A percentile compares a stretch with the other conserved stretches of the same genome.
Evolutionary conservation across 2,113 vertebrate genomes (phyloP).

Genomic region (Sorex fumeus): DNA sequence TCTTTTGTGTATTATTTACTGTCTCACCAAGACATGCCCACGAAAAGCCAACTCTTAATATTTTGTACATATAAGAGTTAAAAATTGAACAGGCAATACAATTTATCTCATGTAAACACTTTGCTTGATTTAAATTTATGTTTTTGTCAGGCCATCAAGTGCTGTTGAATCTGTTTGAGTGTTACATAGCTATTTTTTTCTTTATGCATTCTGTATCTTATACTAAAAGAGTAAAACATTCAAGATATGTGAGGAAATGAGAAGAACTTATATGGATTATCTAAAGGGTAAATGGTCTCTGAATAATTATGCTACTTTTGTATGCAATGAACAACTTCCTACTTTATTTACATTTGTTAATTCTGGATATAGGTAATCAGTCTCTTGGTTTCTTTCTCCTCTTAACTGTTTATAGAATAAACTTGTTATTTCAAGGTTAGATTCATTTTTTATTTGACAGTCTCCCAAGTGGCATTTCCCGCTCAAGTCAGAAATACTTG

Average conservation of each 20-base stretch:
- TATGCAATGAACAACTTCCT: slow-evolving; percentile 54
- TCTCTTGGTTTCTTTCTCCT: slow-evolving; percentile 49
- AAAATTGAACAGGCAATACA: slow-evolving; percentile 7
- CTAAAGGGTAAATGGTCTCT: slow-evolving; percentile 26
- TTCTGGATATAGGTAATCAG: background rate
- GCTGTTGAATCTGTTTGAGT: slow-evolving; percentile 40
- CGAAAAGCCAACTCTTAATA: background rate
- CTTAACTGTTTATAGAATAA: slow-evolving; percentile 40
- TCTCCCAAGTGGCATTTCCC: slow-evolving; percentile 51
- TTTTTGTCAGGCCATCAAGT: slow-evolving; percentile 44
- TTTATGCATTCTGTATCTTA: background rate
- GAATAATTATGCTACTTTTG: slow-evolving; percentile 70
- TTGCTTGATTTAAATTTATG: slow-evolving; percentile 28
- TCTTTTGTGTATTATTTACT: background rate
- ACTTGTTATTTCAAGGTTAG: slow-evolving; percentile 66
- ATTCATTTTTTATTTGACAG: slow-evolving; percentile 50
- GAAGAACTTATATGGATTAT: background rate
- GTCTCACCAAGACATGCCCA: background rate
- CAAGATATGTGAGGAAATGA: slow-evolving; percentile 32
- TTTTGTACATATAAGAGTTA: slow-evolving; percentile 8
- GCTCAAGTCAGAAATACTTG: slow-evolving; percentile 2
- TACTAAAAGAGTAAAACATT: slow-evolving; percentile 57
- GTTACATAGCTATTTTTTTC: slow-evolving; percentile 47
- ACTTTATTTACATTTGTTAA: slow-evolving; percentile 55
- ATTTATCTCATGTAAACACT: background rate